These are phyloP conservation scores for Chloromyia formosa DNA, from an alignment of 2,888 invertebrate genomes.

Conservation along the genomic window DNA sequence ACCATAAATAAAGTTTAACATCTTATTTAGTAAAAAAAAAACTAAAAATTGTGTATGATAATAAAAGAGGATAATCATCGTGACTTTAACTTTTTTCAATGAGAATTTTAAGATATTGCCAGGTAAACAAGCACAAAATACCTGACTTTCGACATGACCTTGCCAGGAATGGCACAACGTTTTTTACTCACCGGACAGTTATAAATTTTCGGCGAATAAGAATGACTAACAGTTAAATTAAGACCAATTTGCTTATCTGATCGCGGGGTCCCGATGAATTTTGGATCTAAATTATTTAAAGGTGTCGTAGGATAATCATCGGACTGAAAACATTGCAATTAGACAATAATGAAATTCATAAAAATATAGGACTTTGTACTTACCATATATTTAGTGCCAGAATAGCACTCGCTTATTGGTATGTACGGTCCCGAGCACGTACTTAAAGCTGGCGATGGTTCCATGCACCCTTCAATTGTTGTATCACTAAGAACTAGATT, in stretches of 20 bases:
- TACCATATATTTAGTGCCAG: conserved; percentile 70
- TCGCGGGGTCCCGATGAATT: conserved; percentile 66
- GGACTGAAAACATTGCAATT: conserved; percentile 50
- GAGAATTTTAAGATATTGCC: too few relatives aligned
- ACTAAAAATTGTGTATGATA: too few relatives aligned
- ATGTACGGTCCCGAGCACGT: conserved; percentile 86
- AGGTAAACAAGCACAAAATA: too few relatives aligned
- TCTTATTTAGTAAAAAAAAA: too few relatives aligned
- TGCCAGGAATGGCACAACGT: neutral
- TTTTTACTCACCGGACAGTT: conserved; percentile 59
- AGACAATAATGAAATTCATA: neutral
- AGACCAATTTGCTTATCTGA: conserved; percentile 63
- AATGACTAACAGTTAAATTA: conserved; percentile 64
- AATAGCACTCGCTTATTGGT: conserved; percentile 91
- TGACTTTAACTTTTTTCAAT: too few relatives aligned
- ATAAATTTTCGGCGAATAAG: conserved; percentile 64
- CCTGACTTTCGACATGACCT: too few relatives aligned
- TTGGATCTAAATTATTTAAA: conserved; percentile 66
- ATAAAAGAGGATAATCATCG: too few relatives aligned
- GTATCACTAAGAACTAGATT: conserved; percentile 60
- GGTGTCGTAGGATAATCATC: conserved; percentile 59
- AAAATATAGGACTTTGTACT: neutral
- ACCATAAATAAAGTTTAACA: too few relatives aligned
- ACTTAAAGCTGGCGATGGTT: conserved; percentile 72
- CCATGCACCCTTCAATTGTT: conserved; percentile 60